These are phyloP conservation scores for Drosophila suboccidentalis DNA, from an alignment of 2,888 invertebrate genomes.

Conservation along the genomic window DNA sequence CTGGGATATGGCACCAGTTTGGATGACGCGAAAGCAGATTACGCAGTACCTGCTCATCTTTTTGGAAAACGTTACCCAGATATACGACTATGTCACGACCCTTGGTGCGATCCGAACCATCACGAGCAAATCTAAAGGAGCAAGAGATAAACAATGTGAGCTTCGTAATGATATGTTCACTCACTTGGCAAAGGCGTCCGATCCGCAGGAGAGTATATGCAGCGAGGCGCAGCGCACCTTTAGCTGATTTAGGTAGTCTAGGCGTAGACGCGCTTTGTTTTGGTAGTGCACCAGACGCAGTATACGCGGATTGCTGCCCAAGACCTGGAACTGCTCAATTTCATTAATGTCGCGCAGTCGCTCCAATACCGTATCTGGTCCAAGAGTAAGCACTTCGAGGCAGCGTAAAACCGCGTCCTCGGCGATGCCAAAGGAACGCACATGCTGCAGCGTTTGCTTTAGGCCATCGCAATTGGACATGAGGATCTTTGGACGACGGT, in stretches of 20 bases:
- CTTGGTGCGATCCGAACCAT: slow-evolving; percentile 87
- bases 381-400: slow-evolving; percentile 88
- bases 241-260: slow-evolving; percentile 86
- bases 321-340: slow-evolving; percentile 88
- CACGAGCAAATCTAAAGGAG: slow-evolving; percentile 86
- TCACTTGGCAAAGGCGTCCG: slow-evolving; percentile 85
- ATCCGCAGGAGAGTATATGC: slow-evolving; percentile 85
- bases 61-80: slow-evolving; percentile 84
- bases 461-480: slow-evolving; percentile 88
- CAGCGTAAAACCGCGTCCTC: slow-evolving; percentile 86
- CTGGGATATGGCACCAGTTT: slow-evolving; percentile 88
- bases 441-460: slow-evolving; percentile 86
- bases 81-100: slow-evolving; percentile 85
- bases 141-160: no score
- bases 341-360: slow-evolving; percentile 87
- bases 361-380: slow-evolving; percentile 87
- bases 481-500: slow-evolving; percentile 88
- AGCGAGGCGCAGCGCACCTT: slow-evolving; percentile 86
- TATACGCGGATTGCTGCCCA: slow-evolving; percentile 88
- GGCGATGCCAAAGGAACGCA: slow-evolving; percentile 88
- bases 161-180: slow-evolving; percentile 7
- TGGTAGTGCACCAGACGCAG: slow-evolving; percentile 86
- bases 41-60: slow-evolving; percentile 78
- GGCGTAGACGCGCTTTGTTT: slow-evolving; percentile 86
- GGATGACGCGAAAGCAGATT: slow-evolving; percentile 87